phyloP scores from a whole-genome alignment of 2,888 invertebrate genomes.

The Anodontia alba region DNA sequence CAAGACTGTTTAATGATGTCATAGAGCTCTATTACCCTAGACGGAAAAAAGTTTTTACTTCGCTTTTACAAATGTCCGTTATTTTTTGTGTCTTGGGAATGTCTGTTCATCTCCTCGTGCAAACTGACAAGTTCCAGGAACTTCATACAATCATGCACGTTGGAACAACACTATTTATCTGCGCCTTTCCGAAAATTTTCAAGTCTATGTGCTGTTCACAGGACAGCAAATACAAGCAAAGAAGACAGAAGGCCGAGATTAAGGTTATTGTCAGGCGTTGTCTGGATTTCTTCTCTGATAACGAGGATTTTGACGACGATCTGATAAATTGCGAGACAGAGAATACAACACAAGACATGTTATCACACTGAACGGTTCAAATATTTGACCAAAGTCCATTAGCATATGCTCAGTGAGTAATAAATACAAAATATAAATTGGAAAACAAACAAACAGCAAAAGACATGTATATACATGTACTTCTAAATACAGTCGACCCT shows the following conservation, averaged over 20 bases:
- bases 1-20: conserved; percentile 49
- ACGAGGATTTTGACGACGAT: background rate
- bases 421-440: too few species aligned
- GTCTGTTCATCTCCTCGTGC: conserved; percentile 47
- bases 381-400: too few species aligned
- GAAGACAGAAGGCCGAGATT: background rate
- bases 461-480: too few species aligned
- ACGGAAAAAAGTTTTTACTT: conserved; percentile 53
- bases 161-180: conserved; percentile 59
- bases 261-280: background rate
- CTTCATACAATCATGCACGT: conserved; percentile 60
- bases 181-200: conserved; percentile 58
- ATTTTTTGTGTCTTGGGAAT: conserved; percentile 51
- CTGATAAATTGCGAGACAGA: too few species aligned
- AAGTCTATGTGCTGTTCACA: conserved; percentile 39
- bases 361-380: too few species aligned
- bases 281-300: background rate
- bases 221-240: conserved; percentile 13
- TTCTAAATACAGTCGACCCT: too few species aligned
- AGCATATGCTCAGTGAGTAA: too few species aligned
- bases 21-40: conserved; percentile 52
- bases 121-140: conserved; percentile 54
- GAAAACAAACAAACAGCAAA: too few species aligned
- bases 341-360: too few species aligned
- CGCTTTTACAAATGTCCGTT: conserved; percentile 45